phyloP scores from a whole-genome alignment of 2,888 invertebrate genomes.

The Melieria picta region DNA sequence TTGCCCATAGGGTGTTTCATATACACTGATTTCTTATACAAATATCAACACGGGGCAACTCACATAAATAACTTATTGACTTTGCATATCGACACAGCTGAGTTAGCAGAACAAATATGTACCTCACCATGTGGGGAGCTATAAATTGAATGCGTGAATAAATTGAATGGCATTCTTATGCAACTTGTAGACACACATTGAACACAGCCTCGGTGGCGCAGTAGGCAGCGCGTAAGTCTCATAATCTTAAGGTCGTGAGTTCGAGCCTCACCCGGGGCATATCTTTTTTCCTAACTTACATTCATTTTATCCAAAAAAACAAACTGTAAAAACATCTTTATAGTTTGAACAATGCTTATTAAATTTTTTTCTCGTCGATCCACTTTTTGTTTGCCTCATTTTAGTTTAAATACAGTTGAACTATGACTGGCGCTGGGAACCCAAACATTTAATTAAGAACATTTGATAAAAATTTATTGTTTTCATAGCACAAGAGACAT shows the following conservation, averaged over 20 bases:
- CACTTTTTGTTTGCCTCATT: too few relatives aligned
- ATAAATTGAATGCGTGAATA: too few relatives aligned
- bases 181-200: neutral
- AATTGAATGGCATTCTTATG: neutral
- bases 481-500: too few relatives aligned
- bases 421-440: too few relatives aligned
- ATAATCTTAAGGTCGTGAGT: conserved; percentile 66
- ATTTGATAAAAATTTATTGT: too few relatives aligned
- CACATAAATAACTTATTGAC: neutral
- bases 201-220: conserved; percentile 65
- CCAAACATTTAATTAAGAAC: too few relatives aligned
- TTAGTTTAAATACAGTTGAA: too few relatives aligned
- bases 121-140: too few relatives aligned
- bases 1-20: conserved; percentile 16
- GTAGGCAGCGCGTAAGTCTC: conserved; percentile 58
- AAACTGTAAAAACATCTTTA: too few relatives aligned
- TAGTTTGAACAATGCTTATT: too few relatives aligned
- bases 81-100: neutral
- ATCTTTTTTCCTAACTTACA: conserved; percentile 32
- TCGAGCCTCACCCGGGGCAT: conserved; percentile 60
- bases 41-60: neutral
- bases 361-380: too few relatives aligned
- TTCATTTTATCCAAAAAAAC: too few relatives aligned
- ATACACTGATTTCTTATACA: neutral
- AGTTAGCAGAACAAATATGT: neutral